Evolutionary conservation across 1,140 invertebrate genomes (phyloP).

Genomic region (Nilaparvata lugens): DNA sequence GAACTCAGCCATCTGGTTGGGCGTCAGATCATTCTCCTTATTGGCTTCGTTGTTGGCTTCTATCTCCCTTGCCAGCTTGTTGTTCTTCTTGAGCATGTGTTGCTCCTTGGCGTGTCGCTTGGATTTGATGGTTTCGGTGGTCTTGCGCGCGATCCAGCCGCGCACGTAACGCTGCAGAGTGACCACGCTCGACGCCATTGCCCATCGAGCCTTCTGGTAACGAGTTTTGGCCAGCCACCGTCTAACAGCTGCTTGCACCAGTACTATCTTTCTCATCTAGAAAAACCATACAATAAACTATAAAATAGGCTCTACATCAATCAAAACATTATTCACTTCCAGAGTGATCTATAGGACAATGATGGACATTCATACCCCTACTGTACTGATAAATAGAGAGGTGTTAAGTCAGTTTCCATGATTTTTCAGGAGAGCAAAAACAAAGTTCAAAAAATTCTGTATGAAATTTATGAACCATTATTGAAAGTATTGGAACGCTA

Average conservation of each 20-base stretch:
- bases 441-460: too few relatives aligned
- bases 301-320: too few relatives aligned
- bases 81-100: not conserved
- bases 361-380: too few relatives aligned
- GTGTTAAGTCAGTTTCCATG: too few relatives aligned
- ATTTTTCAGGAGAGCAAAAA: too few relatives aligned
- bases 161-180: conserved; percentile 57
- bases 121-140: conserved; percentile 5
- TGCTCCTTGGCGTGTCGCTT: conserved; percentile 9
- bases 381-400: too few relatives aligned
- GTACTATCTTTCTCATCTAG: conserved; percentile 55
- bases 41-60: conserved; percentile 9
- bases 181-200: conserved; percentile 52
- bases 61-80: conserved; percentile 5
- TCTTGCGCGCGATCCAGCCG: conserved; percentile 48
- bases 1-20: not conserved
- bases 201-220: conserved; percentile 46
- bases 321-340: too few relatives aligned
- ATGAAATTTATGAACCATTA: too few relatives aligned
- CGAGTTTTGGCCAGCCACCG: conserved; percentile 52
- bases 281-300: conserved; percentile 7
- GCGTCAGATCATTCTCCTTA: conserved; percentile 6
- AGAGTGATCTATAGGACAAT: too few relatives aligned
- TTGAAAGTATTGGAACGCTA: too few relatives aligned
- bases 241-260: conserved; percentile 59